phyloP scores from a whole-genome alignment of 37 sponge, comb jelly and placozoan species.

The Mnemiopsis leidyi region DNA sequence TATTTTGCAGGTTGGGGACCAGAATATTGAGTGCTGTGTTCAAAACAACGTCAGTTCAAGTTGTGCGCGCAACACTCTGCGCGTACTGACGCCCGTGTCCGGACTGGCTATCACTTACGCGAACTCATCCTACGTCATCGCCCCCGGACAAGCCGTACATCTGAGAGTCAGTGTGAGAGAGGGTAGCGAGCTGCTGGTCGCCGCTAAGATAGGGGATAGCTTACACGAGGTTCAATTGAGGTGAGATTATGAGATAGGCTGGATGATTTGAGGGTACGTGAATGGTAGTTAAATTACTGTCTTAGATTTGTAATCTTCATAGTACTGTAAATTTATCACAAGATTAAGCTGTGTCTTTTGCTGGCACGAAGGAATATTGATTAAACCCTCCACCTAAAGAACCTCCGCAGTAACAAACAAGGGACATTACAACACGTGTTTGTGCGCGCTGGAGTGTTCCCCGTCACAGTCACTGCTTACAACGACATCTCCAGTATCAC shows the following conservation, averaged over 20 bases:
- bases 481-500: conserved; percentile 24
- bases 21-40: not conserved
- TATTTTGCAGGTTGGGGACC: conserved; percentile 12
- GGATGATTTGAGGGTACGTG: too few relatives aligned
- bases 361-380: too few relatives aligned
- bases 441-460: not conserved
- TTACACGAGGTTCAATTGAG: not conserved
- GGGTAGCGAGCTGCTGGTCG: not conserved
- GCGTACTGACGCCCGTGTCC: conserved; percentile 2
- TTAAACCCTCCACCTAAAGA: too few relatives aligned
- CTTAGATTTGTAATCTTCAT: too few relatives aligned
- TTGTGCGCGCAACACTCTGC: not conserved
- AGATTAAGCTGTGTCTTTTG: too few relatives aligned
- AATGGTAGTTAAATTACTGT: too few relatives aligned
- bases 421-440: conserved; percentile 46
- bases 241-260: too few relatives aligned
- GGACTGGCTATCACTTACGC: conserved; percentile 16
- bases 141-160: conserved; percentile 6
- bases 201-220: not conserved
- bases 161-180: conserved; percentile 33
- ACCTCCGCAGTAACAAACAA: conserved; percentile 13
- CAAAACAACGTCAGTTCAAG: not conserved
- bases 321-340: too few relatives aligned
- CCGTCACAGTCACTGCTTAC: not conserved
- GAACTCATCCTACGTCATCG: conserved; percentile 38